These are phyloP conservation scores for Gymnopithys bicolor DNA, from an alignment of 2,797 vertebrate species.

Conservation along the genomic window DNA sequence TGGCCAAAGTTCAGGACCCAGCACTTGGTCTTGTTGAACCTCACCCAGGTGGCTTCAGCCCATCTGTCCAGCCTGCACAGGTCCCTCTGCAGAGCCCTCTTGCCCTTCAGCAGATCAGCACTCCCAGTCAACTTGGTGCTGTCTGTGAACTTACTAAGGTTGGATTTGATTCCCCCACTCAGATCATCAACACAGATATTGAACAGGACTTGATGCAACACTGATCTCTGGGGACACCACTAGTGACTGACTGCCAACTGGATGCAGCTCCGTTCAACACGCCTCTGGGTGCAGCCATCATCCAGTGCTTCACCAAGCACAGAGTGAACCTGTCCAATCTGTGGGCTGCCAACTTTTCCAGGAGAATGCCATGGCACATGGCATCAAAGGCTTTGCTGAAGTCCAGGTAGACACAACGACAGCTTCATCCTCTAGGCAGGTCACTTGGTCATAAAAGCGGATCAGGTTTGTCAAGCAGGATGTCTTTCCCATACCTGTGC, in stretches of 20 bases:
- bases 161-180: background rate
- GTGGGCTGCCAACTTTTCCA: too few relatives aligned
- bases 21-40: background rate
- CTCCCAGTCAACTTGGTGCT: background rate
- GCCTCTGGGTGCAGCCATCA: too few relatives aligned
- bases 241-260: too few relatives aligned
- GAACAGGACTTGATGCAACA: background rate
- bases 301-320: too few relatives aligned
- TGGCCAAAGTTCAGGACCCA: background rate
- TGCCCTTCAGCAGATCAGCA: background rate
- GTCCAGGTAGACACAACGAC: too few relatives aligned
- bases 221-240: too few relatives aligned
- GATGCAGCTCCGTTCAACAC: too few relatives aligned
- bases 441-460: background rate
- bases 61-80: background rate
- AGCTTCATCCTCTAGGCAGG: background rate
- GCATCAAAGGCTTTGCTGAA: too few relatives aligned
- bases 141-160: background rate
- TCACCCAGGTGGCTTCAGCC: background rate
- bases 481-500: background rate
- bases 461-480: background rate
- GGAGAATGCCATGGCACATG: too few relatives aligned
- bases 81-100: background rate
- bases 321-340: too few relatives aligned
- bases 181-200: background rate